Base-by-base conservation (phyloP, 2,888 invertebrate species). In the Phortica magna region DNA sequence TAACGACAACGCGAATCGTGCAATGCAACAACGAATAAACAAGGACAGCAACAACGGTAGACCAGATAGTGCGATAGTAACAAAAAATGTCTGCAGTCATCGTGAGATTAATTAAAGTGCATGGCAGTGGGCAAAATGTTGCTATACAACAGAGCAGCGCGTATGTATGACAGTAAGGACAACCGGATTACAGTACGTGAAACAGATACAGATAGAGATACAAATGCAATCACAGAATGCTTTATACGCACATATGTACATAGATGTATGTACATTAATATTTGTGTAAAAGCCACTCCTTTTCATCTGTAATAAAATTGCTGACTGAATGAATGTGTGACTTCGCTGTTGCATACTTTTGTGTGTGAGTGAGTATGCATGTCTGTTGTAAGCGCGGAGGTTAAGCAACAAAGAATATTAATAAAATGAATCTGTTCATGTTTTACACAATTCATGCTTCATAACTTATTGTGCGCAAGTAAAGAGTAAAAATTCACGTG, bases 21-120 rank as follows among this genome's bases (percentile, higher is more conserved):
- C 59, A 59, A 59, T 53, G 10, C 53, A n/a, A 19, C 61, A 61
- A 10, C 65, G 14, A 65, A 2, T n/a, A 59, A 17, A 31, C 65
- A 39, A 65, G 65, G 65, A 41, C 65, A 41, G 14, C 59, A 59
- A 59, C 7, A n/a, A 9, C 59, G 59, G 19, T 48, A 22, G 61
- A 17, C 17, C 7, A 14, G 19, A 22, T 19, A 61, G 31, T 31
- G 31, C 31, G 31, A 31, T 31, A 31, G 31, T 31, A 31, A 31
- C 31, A 31, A 31, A 31, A 31, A 31, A 31, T 31, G 31, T 31
- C 31, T 31, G 61, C 17, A 61, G 61, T 17, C 61, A 61, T 22
- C 61, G 61, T 61, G 61, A 61, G 61, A 19, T 61, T 61, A 61
- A 61, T 61, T 61, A 61, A 61, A 61, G 61, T 61, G 61, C 61